Evolutionary conservation across 1,140 invertebrate species (phyloP), one percentile per base, ranked within the genome.

Genomic region (Magallana gigas): DNA sequence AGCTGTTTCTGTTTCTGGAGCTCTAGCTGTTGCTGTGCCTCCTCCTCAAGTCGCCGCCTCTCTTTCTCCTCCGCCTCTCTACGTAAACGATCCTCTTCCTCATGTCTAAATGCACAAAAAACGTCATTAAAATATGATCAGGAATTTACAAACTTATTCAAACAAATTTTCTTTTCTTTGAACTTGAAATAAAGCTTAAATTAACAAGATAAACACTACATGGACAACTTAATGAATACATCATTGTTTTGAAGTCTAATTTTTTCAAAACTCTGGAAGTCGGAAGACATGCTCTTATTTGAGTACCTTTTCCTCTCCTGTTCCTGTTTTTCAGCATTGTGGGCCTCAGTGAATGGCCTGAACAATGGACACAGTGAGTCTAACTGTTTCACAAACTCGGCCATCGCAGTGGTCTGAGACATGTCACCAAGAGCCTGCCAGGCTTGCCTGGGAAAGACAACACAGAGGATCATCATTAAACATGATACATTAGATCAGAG

Each of bases 371-470:
- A 99, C 56, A 97, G 95, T 92, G 96, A 96, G 93, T 98, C 97
- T 62, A 99, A 94, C 71, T 97, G 95, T 91, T 98, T 96, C 60
- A 99, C 96, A 96, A 99, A 99, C 86, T 97, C 97, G 90, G 96
- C 96, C 97, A 98, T 99, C 0, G 98, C 98, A 91, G 98, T 96
- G 89, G 97, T 96, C 92, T 96, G 96, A 1, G 96, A 96, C 94
- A 99, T 97, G 91, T 98, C 96, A 0, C 98, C 98, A 12, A 99
- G 94, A 90, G 97, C 96, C 94, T 98, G 97, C 99, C 99, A 99
- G 85, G 98, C 98, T 92, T 98, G 95, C 92, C 96, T 97, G 92
- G 48, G 94, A 95, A 89, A 86, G 57, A 91, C 87, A 85, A 83
- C 8, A 64, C 84, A 14, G 57, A 48, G 36, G 36, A 48, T 48